Evolutionary conservation across 92 coral and sea anemone genomes (phyloP).

Genomic region (Diadumene lineata): DNA sequence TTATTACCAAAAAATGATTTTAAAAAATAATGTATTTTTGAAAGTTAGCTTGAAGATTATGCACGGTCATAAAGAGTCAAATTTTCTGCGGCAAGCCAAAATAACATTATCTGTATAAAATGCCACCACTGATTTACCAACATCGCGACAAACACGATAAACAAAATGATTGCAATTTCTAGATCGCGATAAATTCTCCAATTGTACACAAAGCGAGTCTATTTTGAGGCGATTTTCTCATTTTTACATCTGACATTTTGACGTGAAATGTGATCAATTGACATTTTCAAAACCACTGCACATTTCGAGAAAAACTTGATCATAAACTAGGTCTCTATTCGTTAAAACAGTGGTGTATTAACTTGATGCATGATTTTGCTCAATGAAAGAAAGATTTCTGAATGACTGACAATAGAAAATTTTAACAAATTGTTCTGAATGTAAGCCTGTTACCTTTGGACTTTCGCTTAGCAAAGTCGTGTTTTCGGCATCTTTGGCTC

Average conservation of each 20-base stretch:
- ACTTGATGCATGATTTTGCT: not conserved
- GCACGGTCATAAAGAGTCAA: not conserved
- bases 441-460: conserved; percentile 31
- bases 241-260: not conserved
- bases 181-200: not conserved
- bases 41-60: too few species aligned
- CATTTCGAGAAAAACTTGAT: not conserved
- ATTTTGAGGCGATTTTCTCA: not conserved
- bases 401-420: not conserved
- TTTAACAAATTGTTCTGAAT: not conserved
- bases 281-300: not conserved
- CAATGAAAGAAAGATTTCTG: not conserved
- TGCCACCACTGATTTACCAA: not conserved
- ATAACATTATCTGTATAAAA: not conserved
- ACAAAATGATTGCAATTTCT: not conserved
- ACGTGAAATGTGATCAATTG: not conserved
- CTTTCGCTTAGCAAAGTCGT: conserved; percentile 5
- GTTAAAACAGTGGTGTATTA: not conserved
- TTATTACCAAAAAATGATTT: not conserved
- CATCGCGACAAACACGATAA: not conserved
- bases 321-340: not conserved
- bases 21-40: not conserved
- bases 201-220: not conserved
- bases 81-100: conserved; percentile 21
- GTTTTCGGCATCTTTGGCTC: conserved; percentile 30